Percentiles rank a stretch among this genome's conserved stretches.
Conservation (phyloP, 2,113 vertebrate genomes). For the Taxidea taxus region DNA sequence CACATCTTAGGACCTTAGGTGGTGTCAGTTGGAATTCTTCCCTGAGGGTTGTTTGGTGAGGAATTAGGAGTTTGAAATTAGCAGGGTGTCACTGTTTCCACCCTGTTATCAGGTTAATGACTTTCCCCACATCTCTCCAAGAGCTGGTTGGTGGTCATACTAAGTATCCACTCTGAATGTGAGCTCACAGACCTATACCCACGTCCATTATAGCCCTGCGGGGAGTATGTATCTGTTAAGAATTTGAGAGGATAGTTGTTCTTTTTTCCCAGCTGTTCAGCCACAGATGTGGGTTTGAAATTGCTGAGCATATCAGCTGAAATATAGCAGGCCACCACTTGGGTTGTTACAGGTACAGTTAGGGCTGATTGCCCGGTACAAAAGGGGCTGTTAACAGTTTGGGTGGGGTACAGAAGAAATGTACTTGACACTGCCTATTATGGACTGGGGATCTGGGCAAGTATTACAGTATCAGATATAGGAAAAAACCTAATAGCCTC, state of each 20-base stretch:
- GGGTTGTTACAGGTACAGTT: constrained; percentile 8
- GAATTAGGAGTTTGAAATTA: neutral
- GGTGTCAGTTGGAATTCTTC: constrained; percentile 10
- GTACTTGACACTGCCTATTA: neutral
- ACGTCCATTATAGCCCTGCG: neutral
- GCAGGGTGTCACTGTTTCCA: neutral
- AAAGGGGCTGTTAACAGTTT: neutral
- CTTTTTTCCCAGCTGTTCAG: neutral
- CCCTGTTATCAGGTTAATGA: neutral
- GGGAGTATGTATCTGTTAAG: neutral
- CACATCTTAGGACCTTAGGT: neutral
- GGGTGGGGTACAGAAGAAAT: neutral
- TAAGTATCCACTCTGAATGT: neutral
- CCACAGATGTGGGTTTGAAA: neutral
- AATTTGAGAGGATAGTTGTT: neutral
- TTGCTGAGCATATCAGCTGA: neutral
- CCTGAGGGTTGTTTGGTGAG: constrained; percentile 4
- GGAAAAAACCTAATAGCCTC: neutral
- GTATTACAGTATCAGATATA: neutral
- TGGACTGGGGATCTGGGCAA: neutral
- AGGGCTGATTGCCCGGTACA: constrained; percentile 10
- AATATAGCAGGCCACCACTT: neutral
- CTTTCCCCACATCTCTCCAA: neutral
- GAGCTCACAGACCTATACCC: neutral
- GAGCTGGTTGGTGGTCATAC: neutral